Conservation (phyloP, 2,797 vertebrate species). For the Alfaro cultratus region DNA sequence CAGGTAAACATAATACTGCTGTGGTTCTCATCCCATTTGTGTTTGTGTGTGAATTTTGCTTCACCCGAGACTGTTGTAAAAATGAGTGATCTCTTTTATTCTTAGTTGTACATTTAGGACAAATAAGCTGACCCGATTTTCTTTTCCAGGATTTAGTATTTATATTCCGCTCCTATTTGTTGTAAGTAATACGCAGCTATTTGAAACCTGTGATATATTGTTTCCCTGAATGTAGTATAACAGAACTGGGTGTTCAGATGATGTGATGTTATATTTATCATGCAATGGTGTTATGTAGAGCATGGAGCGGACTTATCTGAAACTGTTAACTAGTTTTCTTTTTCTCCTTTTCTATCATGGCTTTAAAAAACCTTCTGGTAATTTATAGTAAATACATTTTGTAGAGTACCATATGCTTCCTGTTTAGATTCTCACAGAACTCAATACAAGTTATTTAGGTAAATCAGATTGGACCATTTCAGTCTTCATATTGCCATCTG, state of each 20-base stretch:
- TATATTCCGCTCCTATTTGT: conserved; percentile 25
- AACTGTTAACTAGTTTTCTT: conserved; percentile 27
- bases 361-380: conserved; percentile 53
- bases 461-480: conserved; percentile 13
- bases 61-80: conserved; percentile 35
- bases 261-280: conserved; percentile 37
- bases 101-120: conserved; percentile 34
- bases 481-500: conserved; percentile 32
- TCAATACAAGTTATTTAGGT: background rate
- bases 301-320: conserved; percentile 34
- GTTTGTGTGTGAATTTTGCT: conserved; percentile 31
- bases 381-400: conserved; percentile 76
- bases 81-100: conserved; percentile 32
- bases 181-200: conserved; percentile 38
- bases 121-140: conserved; percentile 21
- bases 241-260: conserved; percentile 39
- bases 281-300: conserved; percentile 43
- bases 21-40: conserved; percentile 45
- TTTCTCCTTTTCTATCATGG: conserved; percentile 33
- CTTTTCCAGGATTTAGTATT: conserved; percentile 31
- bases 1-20: conserved; percentile 20
- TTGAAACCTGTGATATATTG: conserved; percentile 42
- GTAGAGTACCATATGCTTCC: conserved; percentile 40
- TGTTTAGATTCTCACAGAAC: conserved; percentile 7
- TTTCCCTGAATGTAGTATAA: conserved; percentile 42